phyloP scores from a whole-genome alignment of 1,140 invertebrate species.

The Anoplolepis gracilipes region DNA sequence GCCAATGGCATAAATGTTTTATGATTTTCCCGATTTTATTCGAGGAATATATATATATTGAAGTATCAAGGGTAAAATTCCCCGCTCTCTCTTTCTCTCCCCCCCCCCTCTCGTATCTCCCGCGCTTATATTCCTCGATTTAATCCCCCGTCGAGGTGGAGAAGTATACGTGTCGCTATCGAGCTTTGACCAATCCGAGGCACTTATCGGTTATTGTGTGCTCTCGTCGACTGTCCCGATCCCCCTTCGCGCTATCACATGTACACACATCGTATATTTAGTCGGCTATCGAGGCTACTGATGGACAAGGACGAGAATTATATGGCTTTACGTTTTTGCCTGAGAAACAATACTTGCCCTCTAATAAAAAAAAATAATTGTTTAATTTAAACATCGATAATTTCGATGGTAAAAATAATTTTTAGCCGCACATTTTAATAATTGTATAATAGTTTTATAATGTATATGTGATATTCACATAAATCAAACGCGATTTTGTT shows the following conservation, averaged over 20 bases:
- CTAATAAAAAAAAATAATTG: not conserved
- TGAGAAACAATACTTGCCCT: not conserved
- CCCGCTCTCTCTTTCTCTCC: too few species aligned
- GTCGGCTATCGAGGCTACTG: slow-evolving; percentile 34
- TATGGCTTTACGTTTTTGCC: not conserved
- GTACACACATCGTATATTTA: slow-evolving; percentile 44
- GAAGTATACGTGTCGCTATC: slow-evolving; percentile 24
- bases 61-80: not conserved
- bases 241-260: slow-evolving; percentile 18
- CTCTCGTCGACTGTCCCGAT: slow-evolving; percentile 36
- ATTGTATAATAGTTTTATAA: not conserved
- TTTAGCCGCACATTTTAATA: not conserved
- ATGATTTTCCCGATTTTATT: not conserved
- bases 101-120: too few species aligned
- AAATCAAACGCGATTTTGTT: not conserved
- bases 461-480: not conserved
- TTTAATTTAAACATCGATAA: not conserved
- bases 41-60: not conserved
- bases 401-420: not conserved
- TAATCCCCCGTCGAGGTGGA: slow-evolving; percentile 32
- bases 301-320: slow-evolving; percentile 30
- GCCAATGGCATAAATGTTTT: not conserved
- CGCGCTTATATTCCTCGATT: not conserved
- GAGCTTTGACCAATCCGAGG: slow-evolving; percentile 41
- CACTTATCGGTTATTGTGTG: slow-evolving; percentile 30